A percentile compares a stretch with the other conserved stretches of the same genome.
Conservation (phyloP, 2,888 invertebrate species). For the Taphrorychus bicolor region DNA sequence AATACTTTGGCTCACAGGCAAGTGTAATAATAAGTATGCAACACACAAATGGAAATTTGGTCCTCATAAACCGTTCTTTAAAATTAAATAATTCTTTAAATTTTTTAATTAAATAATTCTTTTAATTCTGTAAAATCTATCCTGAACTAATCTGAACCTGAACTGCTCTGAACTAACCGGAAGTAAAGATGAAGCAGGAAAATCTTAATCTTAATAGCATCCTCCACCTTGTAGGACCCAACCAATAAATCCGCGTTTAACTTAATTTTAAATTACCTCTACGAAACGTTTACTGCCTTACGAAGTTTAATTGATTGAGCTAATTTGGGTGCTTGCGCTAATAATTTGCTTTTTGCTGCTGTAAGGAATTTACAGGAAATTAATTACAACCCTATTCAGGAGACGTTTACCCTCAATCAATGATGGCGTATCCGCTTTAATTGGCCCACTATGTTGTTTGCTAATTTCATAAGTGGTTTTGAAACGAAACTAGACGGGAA, state of each 20-base stretch:
- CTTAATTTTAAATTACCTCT: neutral
- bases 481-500: no score
- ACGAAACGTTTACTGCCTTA: neutral
- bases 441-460: neutral
- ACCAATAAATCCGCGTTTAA: neutral
- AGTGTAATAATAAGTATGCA: no score
- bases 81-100: no score
- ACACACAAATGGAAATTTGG: no score
- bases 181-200: no score
- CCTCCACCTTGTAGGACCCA: neutral
- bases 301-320: neutral
- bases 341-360: neutral
- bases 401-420: neutral
- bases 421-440: neutral
- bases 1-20: no score
- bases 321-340: neutral
- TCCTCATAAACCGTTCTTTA: no score
- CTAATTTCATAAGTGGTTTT: neutral
- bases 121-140: no score
- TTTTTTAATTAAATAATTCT: no score
- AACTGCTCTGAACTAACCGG: no score
- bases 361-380: neutral
- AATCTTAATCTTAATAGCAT: no score
- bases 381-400: neutral
- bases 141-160: no score